Evolutionary conservation across 2,888 invertebrate genomes (phyloP), one percentile per base, ranked within the genome.

Genomic region (Philhelius pedissequus): DNA sequence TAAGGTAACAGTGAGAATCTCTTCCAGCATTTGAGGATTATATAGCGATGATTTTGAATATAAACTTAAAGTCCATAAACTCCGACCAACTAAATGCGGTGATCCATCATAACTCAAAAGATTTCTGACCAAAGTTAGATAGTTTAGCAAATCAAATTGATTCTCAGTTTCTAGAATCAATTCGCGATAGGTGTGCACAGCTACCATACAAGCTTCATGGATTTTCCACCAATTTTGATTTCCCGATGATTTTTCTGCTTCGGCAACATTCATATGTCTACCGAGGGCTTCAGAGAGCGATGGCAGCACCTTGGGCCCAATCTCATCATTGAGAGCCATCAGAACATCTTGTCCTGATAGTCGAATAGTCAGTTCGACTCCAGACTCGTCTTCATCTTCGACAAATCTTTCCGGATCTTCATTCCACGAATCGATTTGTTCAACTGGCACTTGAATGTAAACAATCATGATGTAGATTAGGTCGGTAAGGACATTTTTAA

Each of bases 401-500:
- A 95, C 94, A 91, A 94, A 95, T 88, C 93, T 94, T 88, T 94
- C 94, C 0, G 94, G 93, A 90, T 94, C 94, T 20, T 92, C 92
- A 48, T 92, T 92, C 95, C 95, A 95, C 43, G 92, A 89, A 80
- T 93, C 92, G 45, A 93, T 93, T 92, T 95, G 95, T 82, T 95
- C 94, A 86, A 94, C 94, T 0, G 94, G 94, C 73, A 95, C 94
- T 92, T 95, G 94, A 92, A 94, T 94, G 87, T 94, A 95, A 18
- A 94, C 92, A 64, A 95, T 93, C 56, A 94, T 92, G 81, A 95
- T 94, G 88, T 95, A 95, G 75, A 95, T 92, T 8, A 95, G 91
- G 88, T 95, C 94, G 22, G 93, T 92, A 60, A 94, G 89, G 0
- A 94, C 93, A 87, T 93, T 93, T 87, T 93, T 93, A 11, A 95